Evolutionary conservation across 2,888 invertebrate species (phyloP).

Genomic region (Kryphioiulus occultus): DNA sequence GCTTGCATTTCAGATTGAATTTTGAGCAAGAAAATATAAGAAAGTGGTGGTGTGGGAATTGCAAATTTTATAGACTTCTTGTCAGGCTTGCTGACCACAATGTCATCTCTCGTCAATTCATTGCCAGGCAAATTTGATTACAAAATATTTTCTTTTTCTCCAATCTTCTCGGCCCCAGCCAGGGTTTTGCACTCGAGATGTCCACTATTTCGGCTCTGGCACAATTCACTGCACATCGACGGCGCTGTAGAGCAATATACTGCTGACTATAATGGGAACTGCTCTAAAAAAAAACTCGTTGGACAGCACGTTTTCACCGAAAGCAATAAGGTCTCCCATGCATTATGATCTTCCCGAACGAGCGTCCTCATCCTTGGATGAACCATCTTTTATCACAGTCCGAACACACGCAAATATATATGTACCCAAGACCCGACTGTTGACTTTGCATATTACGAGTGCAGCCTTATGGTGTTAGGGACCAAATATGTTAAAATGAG

Average conservation of each 20-base stretch:
- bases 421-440: background rate
- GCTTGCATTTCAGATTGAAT: slow-evolving; percentile 40
- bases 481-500: slow-evolving; percentile 40
- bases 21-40: slow-evolving; percentile 42
- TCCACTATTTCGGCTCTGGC: slow-evolving; percentile 20
- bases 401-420: slow-evolving; percentile 31
- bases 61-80: slow-evolving; percentile 44
- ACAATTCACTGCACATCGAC: slow-evolving; percentile 28
- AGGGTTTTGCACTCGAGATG: slow-evolving; percentile 28
- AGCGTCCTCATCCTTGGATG: slow-evolving; percentile 37
- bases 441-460: slow-evolving; percentile 39
- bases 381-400: slow-evolving; percentile 39
- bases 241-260: background rate
- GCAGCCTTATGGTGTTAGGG: slow-evolving; percentile 36
- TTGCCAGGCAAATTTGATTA: slow-evolving; percentile 51
- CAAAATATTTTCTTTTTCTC: slow-evolving; percentile 29
- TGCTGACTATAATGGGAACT: slow-evolving; percentile 34
- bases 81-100: slow-evolving; percentile 49
- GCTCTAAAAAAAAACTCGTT: background rate
- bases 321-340: slow-evolving; percentile 47
- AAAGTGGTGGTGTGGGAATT: slow-evolving; percentile 45
- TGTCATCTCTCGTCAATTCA: slow-evolving; percentile 51
- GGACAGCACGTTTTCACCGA: slow-evolving; percentile 48
- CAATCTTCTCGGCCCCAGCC: slow-evolving; percentile 15
- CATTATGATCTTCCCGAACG: slow-evolving; percentile 44